Base-by-base conservation (phyloP, 2,797 vertebrate species). In the Alexandromys oeconomus region DNA sequence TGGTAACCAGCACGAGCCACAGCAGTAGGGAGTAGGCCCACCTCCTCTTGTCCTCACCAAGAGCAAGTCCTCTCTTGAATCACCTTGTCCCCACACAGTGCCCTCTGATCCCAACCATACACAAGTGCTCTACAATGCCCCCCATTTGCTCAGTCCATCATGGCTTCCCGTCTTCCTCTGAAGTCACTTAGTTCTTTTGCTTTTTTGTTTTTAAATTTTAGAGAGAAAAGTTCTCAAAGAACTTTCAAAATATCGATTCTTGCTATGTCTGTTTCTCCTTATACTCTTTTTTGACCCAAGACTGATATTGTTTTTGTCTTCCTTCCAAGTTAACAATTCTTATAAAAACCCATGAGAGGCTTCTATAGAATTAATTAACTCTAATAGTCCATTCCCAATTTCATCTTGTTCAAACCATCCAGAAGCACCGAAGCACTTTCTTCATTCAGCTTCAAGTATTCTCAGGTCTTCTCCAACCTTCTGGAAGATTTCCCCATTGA, bases 211-310 rank as follows among this genome's bases (percentile, higher is more conserved):
- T 78, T 78, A 11, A 78, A 34, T 51, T 78, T 51, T 34, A 7
- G 65, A 91, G 34, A 81, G 13, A 95, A 87, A 67, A 46, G 46
- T 73, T 88, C 57, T 94, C 78, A 79, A 89, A 92, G 25, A 51
- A 46, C 57, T 82, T 93, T 63, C 21, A 25, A 69, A 51, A 10
- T 46, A 69, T 51, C 1, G 43, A 0, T 65, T 85, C 10, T 71
- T 59, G 54, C 43, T 57, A 37, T n/a, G 46, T 59, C 63, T 57
- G 78, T 40, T 80, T 59, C 23, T 88, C 10, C 6, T 57, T 29
- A 57, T 25, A 48, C 31, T n/a, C 11, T 48, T 67, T n/a, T 69
- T 46, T 34, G 21, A 51, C 46, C 31, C 0, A 85, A 14, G 10
- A 51, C 31, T 27, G 6, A 69, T 86, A 6, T n/a, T 2, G 17